A percentile compares a stretch with the other conserved stretches of the same genome.
These are phyloP conservation scores for Chromobotia macracanthus DNA, from an alignment of 2,797 vertebrate species.

Conservation along the genomic window DNA sequence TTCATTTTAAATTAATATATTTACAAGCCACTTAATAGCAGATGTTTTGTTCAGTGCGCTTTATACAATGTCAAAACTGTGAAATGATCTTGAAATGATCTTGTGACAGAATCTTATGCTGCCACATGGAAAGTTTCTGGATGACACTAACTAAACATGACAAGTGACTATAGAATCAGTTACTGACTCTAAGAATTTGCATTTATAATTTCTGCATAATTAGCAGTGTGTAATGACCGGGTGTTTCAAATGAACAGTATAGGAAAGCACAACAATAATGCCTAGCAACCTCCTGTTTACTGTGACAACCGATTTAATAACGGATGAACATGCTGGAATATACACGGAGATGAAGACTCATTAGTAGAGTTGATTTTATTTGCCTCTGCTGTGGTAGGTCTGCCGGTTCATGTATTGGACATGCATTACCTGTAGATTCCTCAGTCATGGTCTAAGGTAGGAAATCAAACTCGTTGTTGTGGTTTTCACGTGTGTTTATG, in stretches of 20 bases:
- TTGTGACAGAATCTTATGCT: too few relatives aligned
- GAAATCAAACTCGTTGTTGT: slow-evolving; percentile 3
- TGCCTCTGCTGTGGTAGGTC: neutral
- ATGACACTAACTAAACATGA: slow-evolving; percentile 26
- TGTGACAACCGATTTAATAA: slow-evolving; percentile 37
- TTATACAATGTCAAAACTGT: neutral
- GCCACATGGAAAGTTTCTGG: slow-evolving; percentile 15
- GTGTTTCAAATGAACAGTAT: slow-evolving; percentile 19
- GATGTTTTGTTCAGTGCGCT: neutral
- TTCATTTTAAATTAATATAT: too few relatives aligned
- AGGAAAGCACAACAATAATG: slow-evolving; percentile 23
- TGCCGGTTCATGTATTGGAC: neutral
- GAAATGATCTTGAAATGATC: neutral
- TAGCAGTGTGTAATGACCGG: slow-evolving; percentile 21
- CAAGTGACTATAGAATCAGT: slow-evolving; percentile 34
- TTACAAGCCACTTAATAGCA: neutral
- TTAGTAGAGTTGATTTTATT: slow-evolving; percentile 25
- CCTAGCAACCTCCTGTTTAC: slow-evolving; percentile 29
- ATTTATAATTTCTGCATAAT: slow-evolving; percentile 37
- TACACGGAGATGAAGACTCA: slow-evolving; percentile 11
- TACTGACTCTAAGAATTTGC: neutral
- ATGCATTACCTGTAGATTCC: slow-evolving; percentile 11
- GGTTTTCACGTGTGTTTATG: slow-evolving; percentile 4
- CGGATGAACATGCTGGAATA: neutral
- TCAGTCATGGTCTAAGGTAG: neutral